Base-by-base conservation (phyloP, 2,113 vertebrate genomes). In the Capra hircus region DNA sequence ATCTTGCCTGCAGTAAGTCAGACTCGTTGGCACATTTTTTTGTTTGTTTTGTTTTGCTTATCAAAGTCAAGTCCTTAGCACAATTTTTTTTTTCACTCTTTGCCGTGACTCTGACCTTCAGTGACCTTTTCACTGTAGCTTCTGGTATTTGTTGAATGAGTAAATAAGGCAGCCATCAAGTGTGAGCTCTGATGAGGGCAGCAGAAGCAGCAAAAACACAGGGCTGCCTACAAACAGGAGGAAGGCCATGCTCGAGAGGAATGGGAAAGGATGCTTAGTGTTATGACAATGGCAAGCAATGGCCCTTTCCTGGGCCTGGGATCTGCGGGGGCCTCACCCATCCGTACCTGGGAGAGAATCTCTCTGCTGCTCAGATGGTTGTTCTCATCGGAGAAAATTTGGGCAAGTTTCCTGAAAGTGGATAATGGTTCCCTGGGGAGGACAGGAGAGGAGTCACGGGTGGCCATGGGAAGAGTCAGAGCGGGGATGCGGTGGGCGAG, bases 371-470 rank as follows among this genome's bases (percentile, higher is more conserved):
- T 99, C n/a, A 99, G 97, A 82, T 99, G 99, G 96, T 99, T 99
- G 98, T 99, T 99, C 95, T 99, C 99, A 80, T 99, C 99, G 0
- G 99, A 99, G 95, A 99, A 99, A 50, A 99, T 99, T 96, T 99
- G 99, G 0, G 99, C 99, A 64, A 99, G 98, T 74, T 99, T 99
- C 55, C 99, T 98, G 91, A 99, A 99, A 48, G 90, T 88, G 36
- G 98, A 96, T 91, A 99, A 91, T 13, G 97, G 99, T 81, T 99
- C 99, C 98, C 99, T 99, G 98, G 12, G 98, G 40, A 12, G 13
- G 25, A 43, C 2, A 60, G 23, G 88, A 89, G 74, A 40, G 50
- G 45, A 25, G 30, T 88, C 62, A 36, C 40, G 4, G 71, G 53
- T 85, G 28, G 78, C 9, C 7, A 67, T 27, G 16, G 71, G 10